These are phyloP conservation scores for Loripinus fragilis DNA, from an alignment of 2,888 invertebrate species.

Conservation along the genomic window DNA sequence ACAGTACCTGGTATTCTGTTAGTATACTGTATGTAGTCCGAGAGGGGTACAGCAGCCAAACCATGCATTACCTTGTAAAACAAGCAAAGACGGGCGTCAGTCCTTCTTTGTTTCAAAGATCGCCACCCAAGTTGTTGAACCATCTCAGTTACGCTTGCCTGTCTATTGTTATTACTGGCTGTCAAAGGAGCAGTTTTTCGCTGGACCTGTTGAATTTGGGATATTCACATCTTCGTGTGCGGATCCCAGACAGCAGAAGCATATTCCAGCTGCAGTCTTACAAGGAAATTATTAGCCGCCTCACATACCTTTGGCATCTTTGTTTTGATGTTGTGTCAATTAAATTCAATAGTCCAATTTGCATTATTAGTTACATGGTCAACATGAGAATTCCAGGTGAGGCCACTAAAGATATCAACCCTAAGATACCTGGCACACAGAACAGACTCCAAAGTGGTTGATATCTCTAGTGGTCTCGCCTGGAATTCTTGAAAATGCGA, in stretches of 20 bases:
- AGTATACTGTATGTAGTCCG: too few species aligned
- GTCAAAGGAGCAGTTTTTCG: neutral
- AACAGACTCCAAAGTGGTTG: too few species aligned
- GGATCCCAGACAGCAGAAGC: neutral
- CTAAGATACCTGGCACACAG: too few species aligned
- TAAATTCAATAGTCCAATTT: neutral
- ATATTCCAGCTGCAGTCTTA: neutral
- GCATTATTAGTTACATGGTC: too few species aligned
- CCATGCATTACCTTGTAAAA: neutral
- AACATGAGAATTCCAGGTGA: too few species aligned
- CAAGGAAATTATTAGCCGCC: neutral
- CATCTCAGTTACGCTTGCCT: neutral
- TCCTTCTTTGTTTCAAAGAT: too few species aligned
- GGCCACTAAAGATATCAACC: too few species aligned
- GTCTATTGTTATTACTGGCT: neutral
- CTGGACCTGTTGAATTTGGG: neutral
- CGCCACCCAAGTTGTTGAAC: neutral
- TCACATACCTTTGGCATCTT: neutral
- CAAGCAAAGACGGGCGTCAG: neutral
- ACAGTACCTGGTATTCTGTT: neutral
- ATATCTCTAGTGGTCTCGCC: too few species aligned
- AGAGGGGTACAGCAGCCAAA: neutral
- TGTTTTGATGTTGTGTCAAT: neutral
- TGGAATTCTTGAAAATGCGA: too few species aligned
- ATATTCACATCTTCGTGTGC: neutral